phyloP scores from a whole-genome alignment of 2,888 invertebrate species.

The Dastarcus helophoroides region DNA sequence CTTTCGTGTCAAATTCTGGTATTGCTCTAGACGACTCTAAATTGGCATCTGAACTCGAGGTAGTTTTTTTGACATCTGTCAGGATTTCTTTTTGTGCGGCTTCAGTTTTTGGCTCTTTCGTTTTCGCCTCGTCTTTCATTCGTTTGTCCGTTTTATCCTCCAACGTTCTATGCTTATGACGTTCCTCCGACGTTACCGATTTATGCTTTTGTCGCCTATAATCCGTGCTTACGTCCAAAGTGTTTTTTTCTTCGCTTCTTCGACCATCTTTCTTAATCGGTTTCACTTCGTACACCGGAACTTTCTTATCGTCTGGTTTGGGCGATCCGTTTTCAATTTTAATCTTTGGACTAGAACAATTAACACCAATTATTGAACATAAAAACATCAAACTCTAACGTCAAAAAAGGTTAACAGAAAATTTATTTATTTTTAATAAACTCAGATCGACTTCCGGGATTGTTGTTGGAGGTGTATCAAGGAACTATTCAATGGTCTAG shows the following conservation, averaged over 20 bases:
- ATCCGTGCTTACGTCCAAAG: constrained; percentile 26
- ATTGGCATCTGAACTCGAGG: no score
- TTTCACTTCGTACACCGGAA: constrained; percentile 25
- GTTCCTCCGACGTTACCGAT: constrained; percentile 5
- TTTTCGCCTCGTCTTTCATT: constrained; percentile 25
- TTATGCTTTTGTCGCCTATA: constrained; percentile 23
- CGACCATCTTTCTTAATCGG: constrained; percentile 31
- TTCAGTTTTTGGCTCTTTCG: constrained; percentile 17
- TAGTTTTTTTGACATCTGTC: constrained; percentile 6
- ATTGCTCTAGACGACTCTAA: no score
- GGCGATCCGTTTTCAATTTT: constrained; percentile 31
- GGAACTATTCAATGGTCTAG: no score
- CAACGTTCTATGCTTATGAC: constrained; percentile 7
- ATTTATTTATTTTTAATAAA: no score
- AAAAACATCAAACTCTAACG: no score
- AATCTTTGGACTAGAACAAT: constrained; percentile 34
- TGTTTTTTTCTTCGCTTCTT: constrained; percentile 25
- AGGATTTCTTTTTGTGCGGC: constrained; percentile 9
- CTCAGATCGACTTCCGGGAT: no score
- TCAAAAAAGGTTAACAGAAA: no score
- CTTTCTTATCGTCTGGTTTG: constrained; percentile 16
- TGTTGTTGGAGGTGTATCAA: no score
- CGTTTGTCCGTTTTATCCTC: constrained; percentile 25
- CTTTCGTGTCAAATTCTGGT: no score
- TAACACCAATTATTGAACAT: no score